These are phyloP conservation scores for Ammodytes marinus DNA, from an alignment of 2,113 vertebrate species.

Conservation along the genomic window DNA sequence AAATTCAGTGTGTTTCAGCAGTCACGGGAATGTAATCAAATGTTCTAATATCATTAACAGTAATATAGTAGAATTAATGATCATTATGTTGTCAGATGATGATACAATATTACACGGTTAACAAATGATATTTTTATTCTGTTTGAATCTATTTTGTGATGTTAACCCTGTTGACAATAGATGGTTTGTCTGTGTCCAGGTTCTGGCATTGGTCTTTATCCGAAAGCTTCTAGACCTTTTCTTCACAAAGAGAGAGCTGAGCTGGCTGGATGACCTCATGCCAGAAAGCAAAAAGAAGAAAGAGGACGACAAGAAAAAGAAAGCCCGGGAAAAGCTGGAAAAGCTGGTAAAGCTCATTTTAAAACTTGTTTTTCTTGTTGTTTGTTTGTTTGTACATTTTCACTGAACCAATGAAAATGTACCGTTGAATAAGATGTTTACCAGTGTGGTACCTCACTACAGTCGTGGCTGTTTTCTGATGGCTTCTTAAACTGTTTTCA, in stretches of 20 bases:
- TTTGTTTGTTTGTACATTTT: not conserved
- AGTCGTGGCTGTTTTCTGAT: not conserved
- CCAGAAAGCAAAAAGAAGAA: conserved; percentile 98
- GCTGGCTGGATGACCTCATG: conserved; percentile 96
- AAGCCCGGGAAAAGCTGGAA: conserved; percentile 89
- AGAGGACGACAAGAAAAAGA: conserved; percentile 95
- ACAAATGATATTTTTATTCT: not conserved
- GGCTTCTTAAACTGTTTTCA: not conserved
- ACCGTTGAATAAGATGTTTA: not conserved
- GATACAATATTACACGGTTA: not conserved
- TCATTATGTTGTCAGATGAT: not conserved
- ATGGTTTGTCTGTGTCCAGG: conserved; percentile 76
- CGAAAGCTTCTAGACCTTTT: conserved; percentile 95
- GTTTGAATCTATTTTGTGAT: not conserved
- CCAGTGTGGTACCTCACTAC: not conserved
- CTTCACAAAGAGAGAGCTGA: conserved; percentile 94
- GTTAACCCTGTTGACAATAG: not conserved
- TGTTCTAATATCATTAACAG: not conserved
- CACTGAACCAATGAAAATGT: not conserved
- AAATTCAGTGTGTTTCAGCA: not conserved
- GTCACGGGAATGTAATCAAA: not conserved
- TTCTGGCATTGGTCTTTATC: conserved; percentile 94
- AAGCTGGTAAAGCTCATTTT: conserved; percentile 77
- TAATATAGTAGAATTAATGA: not conserved
- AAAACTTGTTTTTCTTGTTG: not conserved